These are phyloP conservation scores for Ciona savignyi DNA, from an alignment of 23 tunicate species.

Conservation along the genomic window DNA sequence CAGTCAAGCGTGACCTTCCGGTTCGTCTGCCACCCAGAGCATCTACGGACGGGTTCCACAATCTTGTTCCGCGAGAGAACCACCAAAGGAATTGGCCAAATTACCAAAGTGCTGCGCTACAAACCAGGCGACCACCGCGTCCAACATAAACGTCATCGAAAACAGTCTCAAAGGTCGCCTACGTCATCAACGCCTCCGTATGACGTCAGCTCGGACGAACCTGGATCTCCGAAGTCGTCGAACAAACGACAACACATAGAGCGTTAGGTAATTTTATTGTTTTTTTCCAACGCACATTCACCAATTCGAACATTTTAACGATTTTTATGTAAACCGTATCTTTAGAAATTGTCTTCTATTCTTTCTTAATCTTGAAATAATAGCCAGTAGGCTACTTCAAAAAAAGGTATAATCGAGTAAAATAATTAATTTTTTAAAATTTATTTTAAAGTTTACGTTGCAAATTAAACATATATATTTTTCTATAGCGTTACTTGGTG, in stretches of 20 bases:
- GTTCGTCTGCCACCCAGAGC: conserved; percentile 67
- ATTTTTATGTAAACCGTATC: too few relatives aligned
- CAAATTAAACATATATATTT: too few relatives aligned
- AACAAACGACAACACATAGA: conserved; percentile 45
- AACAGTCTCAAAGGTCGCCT: conserved; percentile 10
- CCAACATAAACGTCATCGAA: conserved; percentile 9
- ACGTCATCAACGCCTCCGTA: conserved; percentile 24
- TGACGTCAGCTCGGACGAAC: conserved; percentile 13
- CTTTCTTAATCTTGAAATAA: too few relatives aligned
- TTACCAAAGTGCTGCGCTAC: conserved; percentile 54
- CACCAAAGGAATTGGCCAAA: conserved; percentile 87
- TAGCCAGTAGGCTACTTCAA: too few relatives aligned
- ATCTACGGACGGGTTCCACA: conserved; percentile 59
- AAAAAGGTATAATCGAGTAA: too few relatives aligned
- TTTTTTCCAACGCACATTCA: too few relatives aligned
- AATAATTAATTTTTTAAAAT: too few relatives aligned
- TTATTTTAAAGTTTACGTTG: too few relatives aligned
- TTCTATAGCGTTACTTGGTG: too few relatives aligned
- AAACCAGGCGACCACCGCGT: conserved; percentile 22
- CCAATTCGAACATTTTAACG: too few relatives aligned
- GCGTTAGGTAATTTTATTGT: not conserved
- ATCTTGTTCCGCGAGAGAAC: conserved; percentile 72
- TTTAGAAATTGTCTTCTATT: too few relatives aligned
- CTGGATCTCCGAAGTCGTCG: not conserved
- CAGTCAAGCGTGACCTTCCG: conserved; percentile 75